Conservation (phyloP, 2,888 invertebrate species). For the Caenorhabditis sp. region DNA sequence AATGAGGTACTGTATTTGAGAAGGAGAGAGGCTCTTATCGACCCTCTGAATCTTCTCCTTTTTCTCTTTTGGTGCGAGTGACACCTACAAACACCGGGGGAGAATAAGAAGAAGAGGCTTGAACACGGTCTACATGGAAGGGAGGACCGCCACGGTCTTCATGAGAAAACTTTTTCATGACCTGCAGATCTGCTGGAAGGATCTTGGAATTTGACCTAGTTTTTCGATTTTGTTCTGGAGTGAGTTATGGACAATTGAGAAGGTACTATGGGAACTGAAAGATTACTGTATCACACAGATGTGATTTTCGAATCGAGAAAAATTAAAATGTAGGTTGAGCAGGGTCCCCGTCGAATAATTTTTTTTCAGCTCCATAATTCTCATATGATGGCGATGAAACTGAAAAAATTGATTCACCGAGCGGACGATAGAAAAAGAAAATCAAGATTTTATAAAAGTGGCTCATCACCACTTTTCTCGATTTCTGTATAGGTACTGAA, state of each 20-base stretch:
- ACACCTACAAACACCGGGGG: conserved; percentile 56
- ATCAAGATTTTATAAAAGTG: too few species aligned
- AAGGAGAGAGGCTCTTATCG: conserved; percentile 35
- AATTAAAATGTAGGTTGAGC: too few species aligned
- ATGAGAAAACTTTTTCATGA: conserved; percentile 5
- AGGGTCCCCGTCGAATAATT: too few species aligned
- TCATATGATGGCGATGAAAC: too few species aligned
- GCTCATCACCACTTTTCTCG: too few species aligned
- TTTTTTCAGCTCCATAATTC: too few species aligned
- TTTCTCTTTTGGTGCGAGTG: conserved; percentile 35
- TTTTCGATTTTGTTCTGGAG: neutral
- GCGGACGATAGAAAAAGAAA: too few species aligned
- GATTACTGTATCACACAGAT: too few species aligned
- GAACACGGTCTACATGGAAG: conserved; percentile 1
- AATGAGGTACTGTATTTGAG: conserved; percentile 53
- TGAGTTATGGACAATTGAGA: neutral
- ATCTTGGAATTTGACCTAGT: conserved; percentile 26
- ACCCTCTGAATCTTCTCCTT: conserved; percentile 33
- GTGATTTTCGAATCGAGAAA: too few species aligned
- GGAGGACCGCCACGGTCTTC: neutral
- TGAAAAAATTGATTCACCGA: too few species aligned
- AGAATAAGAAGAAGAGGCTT: neutral
- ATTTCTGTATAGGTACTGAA: too few species aligned
- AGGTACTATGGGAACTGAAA: neutral
- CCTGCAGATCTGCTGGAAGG: conserved; percentile 13